Evolutionary conservation across 2,888 invertebrate species (phyloP), one percentile per base, ranked within the genome.

Genomic region (Plutella xylostella): DNA sequence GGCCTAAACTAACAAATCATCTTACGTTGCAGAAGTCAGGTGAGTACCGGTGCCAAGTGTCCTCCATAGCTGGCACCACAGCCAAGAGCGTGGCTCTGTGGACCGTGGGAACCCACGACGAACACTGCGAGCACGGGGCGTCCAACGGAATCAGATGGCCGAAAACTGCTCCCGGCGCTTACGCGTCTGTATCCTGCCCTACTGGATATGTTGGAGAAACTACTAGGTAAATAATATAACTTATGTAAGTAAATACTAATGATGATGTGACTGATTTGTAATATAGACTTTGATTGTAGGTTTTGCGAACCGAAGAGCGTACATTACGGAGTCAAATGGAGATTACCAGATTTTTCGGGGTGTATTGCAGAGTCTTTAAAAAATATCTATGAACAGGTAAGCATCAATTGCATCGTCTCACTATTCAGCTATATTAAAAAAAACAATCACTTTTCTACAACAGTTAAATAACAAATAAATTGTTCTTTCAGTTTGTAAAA

Each of bases 21-120:
- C 22, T 28, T 6, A 28, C n/a, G 9, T 28, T 28, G 4, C 67
- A 92, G 90, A 92, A 90, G 87, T 91, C 92, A 0, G 89, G 89
- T 0, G 89, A 89, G 54, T 94, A 91, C 60, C 88, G 91, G 0
- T 94, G 94, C 61, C 87, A 91, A 59, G 92, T 92, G 0, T 78
- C 82, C 48, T 88, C 67, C 60, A 85, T 74, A 57, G 85, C 62
- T 51, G 63, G 86, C 52, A 63, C 86, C 3, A 76, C 74, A 42
- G 61, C 79, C 0, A 72, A 84, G 85, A 53, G 87, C 68, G 55
- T 90, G 75, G 88, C 63, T 76, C 90, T 60, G 87, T 91, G 62
- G 89, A 92, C 52, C 75, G 87, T 65, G 82, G 92, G 52, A 1
- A 84, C 89, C 15, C 88, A 88, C 6, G 77, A 79, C 39, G 71